Conservation (phyloP, 2,888 invertebrate species). For the Mayetiola destructor region DNA sequence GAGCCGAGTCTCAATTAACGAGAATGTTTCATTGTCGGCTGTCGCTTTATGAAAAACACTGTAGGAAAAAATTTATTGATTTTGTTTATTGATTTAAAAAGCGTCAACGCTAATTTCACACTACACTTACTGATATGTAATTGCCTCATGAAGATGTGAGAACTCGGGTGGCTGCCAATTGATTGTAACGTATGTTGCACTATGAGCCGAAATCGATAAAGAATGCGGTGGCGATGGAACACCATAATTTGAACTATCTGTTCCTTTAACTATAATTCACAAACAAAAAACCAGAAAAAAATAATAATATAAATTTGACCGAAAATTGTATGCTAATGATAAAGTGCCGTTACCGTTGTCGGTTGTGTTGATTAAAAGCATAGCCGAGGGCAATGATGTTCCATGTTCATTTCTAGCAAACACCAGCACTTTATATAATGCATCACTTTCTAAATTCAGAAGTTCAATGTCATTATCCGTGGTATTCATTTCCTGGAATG, state of each 20-base stretch:
- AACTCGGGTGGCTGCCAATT: slow-evolving; percentile 77
- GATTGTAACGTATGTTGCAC: slow-evolving; percentile 67
- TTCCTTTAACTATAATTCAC: slow-evolving; percentile 23
- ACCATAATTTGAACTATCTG: slow-evolving; percentile 40
- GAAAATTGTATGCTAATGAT: no score
- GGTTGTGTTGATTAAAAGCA: slow-evolving; percentile 57
- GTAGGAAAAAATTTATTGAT: slow-evolving; percentile 17
- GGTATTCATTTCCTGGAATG: slow-evolving; percentile 50
- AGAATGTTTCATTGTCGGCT: slow-evolving; percentile 39
- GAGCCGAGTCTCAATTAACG: slow-evolving; percentile 48
- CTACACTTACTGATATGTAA: slow-evolving; percentile 51
- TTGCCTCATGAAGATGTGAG: slow-evolving; percentile 62
- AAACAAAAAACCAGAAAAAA: background rate
- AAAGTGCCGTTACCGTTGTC: slow-evolving; percentile 40
- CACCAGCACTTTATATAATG: slow-evolving; percentile 66
- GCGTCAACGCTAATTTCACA: background rate
- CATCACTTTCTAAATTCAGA: slow-evolving; percentile 47
- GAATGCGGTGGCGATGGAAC: slow-evolving; percentile 72
- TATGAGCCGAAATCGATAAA: slow-evolving; percentile 59
- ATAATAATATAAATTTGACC: no score
- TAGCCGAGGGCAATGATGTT: slow-evolving; percentile 65
- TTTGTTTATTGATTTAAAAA: background rate
- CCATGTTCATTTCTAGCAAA: slow-evolving; percentile 64
- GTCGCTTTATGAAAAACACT: slow-evolving; percentile 58
- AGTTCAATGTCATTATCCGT: slow-evolving; percentile 48